Percentiles rank a stretch among this genome's conserved stretches.
Conservation (phyloP, 1,140 invertebrate genomes). For the Megalonaias nervosa region DNA sequence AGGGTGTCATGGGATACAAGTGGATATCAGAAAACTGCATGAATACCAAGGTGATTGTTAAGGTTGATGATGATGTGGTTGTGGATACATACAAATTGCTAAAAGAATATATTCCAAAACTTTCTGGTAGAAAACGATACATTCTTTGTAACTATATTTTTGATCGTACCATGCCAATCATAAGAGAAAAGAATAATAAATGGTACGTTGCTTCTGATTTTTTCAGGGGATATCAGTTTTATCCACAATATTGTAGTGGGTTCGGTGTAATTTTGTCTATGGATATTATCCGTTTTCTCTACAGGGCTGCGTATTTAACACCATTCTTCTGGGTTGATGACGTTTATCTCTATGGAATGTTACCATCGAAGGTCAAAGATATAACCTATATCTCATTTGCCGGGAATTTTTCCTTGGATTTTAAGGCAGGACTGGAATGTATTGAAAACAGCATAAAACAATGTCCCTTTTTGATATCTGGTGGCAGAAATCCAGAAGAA, state of each 20-base stretch:
- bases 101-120: not conserved
- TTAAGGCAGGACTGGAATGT: not conserved
- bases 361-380: constrained; percentile 29
- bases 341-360: constrained; percentile 66
- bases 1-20: constrained; percentile 86
- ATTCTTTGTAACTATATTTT: constrained; percentile 26
- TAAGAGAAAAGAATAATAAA: constrained; percentile 10
- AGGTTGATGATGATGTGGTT: constrained; percentile 91
- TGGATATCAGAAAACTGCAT: constrained; percentile 82
- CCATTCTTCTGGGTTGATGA: constrained; percentile 69
- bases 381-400: not conserved
- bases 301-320: constrained; percentile 40
- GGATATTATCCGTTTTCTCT: constrained; percentile 62
- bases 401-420: not conserved
- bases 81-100: constrained; percentile 78
- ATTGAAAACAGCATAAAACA: not conserved
- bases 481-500: not conserved
- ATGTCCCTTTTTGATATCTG: not conserved
- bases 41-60: constrained; percentile 81
- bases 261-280: constrained; percentile 62
- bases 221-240: constrained; percentile 9
- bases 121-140: constrained; percentile 5
- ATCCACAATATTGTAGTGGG: constrained; percentile 65
- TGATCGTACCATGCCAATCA: constrained; percentile 4
- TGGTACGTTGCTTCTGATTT: constrained; percentile 21